Evolutionary conservation across 1,140 invertebrate genomes (phyloP).

Genomic region (Zaprionus vittiger): DNA sequence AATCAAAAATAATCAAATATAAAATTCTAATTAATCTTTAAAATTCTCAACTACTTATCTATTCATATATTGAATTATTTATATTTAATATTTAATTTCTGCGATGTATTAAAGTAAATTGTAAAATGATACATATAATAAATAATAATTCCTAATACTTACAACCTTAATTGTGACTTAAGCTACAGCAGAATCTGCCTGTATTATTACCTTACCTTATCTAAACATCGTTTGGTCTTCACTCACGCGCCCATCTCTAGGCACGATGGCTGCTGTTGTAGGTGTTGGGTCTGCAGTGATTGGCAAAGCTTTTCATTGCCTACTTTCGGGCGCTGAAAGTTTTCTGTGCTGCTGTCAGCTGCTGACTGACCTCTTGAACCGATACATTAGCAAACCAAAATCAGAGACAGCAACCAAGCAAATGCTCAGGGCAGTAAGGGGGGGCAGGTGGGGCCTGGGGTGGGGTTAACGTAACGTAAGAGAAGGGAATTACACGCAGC

Average conservation of each 20-base stretch:
- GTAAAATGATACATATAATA: no score
- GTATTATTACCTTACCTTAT: background rate
- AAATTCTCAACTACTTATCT: no score
- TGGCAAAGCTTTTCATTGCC: slow-evolving; percentile 47
- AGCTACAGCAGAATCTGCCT: background rate
- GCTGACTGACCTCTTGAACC: slow-evolving; percentile 74
- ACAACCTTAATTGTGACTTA: no score
- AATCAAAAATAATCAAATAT: no score
- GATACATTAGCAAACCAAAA: slow-evolving; percentile 70
- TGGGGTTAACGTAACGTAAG: slow-evolving; percentile 9
- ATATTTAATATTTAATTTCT: no score
- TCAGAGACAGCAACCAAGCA: slow-evolving; percentile 53
- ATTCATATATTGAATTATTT: no score
- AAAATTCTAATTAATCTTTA: no score
- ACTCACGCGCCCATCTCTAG: slow-evolving; percentile 19
- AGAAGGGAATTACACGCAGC: slow-evolving; percentile 66
- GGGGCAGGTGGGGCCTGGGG: background rate
- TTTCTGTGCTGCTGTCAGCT: slow-evolving; percentile 54
- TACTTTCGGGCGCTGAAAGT: slow-evolving; percentile 60
- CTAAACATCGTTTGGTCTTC: background rate
- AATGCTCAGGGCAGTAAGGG: background rate
- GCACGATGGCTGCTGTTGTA: background rate
- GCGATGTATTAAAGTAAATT: no score
- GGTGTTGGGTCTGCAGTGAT: slow-evolving; percentile 38
- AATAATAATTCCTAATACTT: no score